Conservation (phyloP, 2,113 vertebrate species). For the Brachionichthys hirsutus region DNA sequence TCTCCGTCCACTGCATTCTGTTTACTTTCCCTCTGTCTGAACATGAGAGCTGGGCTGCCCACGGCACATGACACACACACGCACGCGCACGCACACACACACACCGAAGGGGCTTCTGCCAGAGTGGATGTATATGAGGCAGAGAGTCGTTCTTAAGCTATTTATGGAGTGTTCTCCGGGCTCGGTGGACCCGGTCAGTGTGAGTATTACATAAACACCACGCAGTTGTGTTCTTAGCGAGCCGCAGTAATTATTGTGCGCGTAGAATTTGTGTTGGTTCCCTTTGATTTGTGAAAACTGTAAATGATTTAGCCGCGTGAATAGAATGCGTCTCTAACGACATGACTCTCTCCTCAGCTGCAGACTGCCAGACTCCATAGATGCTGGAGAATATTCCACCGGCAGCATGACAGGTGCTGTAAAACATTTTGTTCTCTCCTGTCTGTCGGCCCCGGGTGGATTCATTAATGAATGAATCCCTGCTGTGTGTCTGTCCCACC, state of each 20-base stretch:
- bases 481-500: constrained; percentile 34
- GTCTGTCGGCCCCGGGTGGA: constrained; percentile 22
- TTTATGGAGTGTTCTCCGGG: constrained; percentile 70
- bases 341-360: constrained; percentile 63
- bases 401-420: constrained; percentile 77
- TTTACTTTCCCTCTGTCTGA: constrained; percentile 26
- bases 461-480: constrained; percentile 48
- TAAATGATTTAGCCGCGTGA: too few relatives aligned
- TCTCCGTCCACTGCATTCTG: constrained; percentile 26
- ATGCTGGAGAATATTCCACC: constrained; percentile 58
- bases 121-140: constrained; percentile 64
- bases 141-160: constrained; percentile 67
- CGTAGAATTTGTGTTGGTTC: background rate
- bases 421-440: constrained; percentile 18
- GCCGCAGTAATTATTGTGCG: too few relatives aligned
- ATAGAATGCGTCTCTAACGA: constrained; percentile 28
- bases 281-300: background rate
- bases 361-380: constrained; percentile 72
- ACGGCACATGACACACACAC: constrained; percentile 55
- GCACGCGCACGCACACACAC: constrained; percentile 10
- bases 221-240: constrained; percentile 27
- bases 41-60: constrained; percentile 55
- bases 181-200: constrained; percentile 56
- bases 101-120: constrained; percentile 26
- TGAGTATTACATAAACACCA: constrained; percentile 67